Evolutionary conservation across 1,140 invertebrate species (phyloP), one percentile per base, ranked within the genome.

Genomic region (Glomeris maerens): DNA sequence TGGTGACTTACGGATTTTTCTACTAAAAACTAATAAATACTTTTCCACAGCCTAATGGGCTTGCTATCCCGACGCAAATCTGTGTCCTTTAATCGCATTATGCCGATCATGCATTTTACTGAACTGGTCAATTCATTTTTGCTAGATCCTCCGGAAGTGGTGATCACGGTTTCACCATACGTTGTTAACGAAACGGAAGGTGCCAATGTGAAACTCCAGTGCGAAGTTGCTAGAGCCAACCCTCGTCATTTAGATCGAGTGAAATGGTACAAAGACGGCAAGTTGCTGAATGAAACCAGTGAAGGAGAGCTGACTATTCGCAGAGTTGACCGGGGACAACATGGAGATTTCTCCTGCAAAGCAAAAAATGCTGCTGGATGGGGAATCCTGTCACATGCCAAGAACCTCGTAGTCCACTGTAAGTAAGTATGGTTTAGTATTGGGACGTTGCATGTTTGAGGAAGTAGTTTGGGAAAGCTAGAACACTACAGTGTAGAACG

Each of bases 341-440:
- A 89, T 53, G 89, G 87, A n/a, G 90, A 91, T 65, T 92, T 89
- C 66, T 86, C 85, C 0, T 92, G 89, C 64, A 78, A 83, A 59
- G 87, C 85, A 2, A 78, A 78, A 60, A 91, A 90, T 66, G 75
- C 77, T 13, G 86, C 86, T 14, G 87, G 85, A 10, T 89, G 84
- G 81, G 85, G 86, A 27, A 73, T 75, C 10, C 69, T 78, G 52
- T 88, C 84, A 4, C 69, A 75, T 23, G 76, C 78, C 47, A 77
- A 78, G 7, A 78, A 84, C 56, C 72, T 90, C 7, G 67, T 81
- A 42, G 81, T 87, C 45, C 75, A 84, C 60, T 87, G 83, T 85
- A 69, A 76, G 78, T 74, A 50, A 50, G 49, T 50, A 50, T 26
- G 5, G 26, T 10, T 38, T 44, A 5, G n/a, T n/a, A n/a, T n/a